Base-by-base conservation (phyloP, 1,140 invertebrate species). In the Sarcophaga peregrina region DNA sequence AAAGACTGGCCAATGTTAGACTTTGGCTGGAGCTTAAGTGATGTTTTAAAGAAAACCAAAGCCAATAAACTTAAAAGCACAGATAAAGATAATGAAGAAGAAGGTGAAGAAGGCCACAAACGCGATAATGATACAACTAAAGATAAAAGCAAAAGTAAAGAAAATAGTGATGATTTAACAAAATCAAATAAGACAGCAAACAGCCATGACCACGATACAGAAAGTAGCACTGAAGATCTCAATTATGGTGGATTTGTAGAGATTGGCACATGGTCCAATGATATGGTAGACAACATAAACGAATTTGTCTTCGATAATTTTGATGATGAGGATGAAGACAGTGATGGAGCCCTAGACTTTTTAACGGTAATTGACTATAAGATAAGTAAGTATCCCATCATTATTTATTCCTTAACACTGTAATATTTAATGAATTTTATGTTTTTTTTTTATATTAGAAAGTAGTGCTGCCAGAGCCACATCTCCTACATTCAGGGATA, bases 251-350 rank as follows among this genome's bases (percentile, higher is more conserved):
- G 92, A 82, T 92, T 93, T 86, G 93, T 96, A 86, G 96, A 96
- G 90, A 97, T 97, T 82, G 96, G 96, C n/a, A 97, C 95, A 0
- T 97, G 96, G 96, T 95, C 95, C 0, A 97, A 97, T 90, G 96
- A 97, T 20, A 96, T 97, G 96, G 95, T 95, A 0, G 88, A 85
- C 37, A 87, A 91, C 88, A 20, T 68, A 8, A 4, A 37, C 25
- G 25, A 37, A 37, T 37, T 37, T 37, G 25, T 1, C 25, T 25
- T 90, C 85, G 3, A 90, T 91, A 9, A 3, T n/a, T 50, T 47
- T 8, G 75, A 78, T 52, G 25, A 47, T 8, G 75, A 78, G 11
- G 20, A 25, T 13, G 75, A 76, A 8, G 45, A 78, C 17, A 52
- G 25, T 50, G 75, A 78, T 78, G 75, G 50, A 10, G 15, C 50